phyloP scores from a whole-genome alignment of 2,888 invertebrate species.

The Dugesia japonica region DNA sequence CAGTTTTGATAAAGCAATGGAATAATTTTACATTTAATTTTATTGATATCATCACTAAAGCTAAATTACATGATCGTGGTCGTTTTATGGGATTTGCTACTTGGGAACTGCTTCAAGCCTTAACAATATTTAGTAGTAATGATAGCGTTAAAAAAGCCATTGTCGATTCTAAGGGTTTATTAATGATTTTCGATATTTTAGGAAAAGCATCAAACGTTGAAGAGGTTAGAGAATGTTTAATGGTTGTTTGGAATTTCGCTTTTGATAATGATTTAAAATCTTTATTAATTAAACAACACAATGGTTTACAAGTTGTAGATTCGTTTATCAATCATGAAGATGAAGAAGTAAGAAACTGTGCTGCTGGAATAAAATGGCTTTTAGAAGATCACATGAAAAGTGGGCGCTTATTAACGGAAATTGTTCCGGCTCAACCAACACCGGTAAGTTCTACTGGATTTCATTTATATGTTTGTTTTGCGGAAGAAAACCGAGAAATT shows the following conservation, averaged over 20 bases:
- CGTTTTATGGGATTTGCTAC: slow-evolving; percentile 38
- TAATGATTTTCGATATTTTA: not conserved
- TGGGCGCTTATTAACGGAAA: not conserved
- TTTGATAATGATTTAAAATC: slow-evolving; percentile 4
- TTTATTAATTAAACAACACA: not conserved
- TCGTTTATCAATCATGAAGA: slow-evolving; percentile 5
- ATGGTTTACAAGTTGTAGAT: not conserved
- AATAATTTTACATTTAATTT: slow-evolving; percentile 8
- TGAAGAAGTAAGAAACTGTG: not conserved
- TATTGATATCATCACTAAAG: slow-evolving; percentile 9
- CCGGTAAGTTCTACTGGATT: not conserved
- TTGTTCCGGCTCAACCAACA: not conserved
- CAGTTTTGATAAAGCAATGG: not conserved
- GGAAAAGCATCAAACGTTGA: not conserved
- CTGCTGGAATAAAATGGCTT: not conserved
- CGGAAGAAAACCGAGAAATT: slow-evolving; percentile 38
- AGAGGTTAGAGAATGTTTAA: not conserved
- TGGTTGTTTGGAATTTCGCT: not conserved
- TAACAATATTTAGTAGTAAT: slow-evolving; percentile 42
- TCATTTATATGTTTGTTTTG: slow-evolving; percentile 11
- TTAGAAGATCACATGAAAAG: slow-evolving; percentile 2
- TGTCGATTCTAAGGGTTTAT: slow-evolving; percentile 34
- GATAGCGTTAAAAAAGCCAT: slow-evolving; percentile 42
- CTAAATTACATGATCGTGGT: slow-evolving; percentile 32
- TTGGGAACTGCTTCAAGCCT: slow-evolving; percentile 40